phyloP scores from a whole-genome alignment of 2,888 invertebrate genomes.

The Alentia gelatinosa region DNA sequence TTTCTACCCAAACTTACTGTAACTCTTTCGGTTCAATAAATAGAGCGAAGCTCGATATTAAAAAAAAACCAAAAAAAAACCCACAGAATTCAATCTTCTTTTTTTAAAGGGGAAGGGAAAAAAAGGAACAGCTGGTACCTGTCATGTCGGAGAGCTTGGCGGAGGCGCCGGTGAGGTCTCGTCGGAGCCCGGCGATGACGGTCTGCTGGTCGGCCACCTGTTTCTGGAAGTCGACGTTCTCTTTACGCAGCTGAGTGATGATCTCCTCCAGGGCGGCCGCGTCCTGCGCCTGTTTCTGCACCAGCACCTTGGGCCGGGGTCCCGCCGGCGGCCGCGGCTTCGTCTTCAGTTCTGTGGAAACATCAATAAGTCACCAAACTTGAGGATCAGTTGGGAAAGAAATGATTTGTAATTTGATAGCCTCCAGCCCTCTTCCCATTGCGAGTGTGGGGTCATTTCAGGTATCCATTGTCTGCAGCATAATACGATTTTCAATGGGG shows the following conservation, averaged over 20 bases:
- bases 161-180: slow-evolving; percentile 78
- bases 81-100: not conserved
- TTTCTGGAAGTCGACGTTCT: slow-evolving; percentile 76
- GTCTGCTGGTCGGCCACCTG: slow-evolving; percentile 75
- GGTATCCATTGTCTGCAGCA: too few relatives aligned
- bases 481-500: too few relatives aligned
- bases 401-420: too few relatives aligned
- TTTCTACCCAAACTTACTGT: too few relatives aligned
- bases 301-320: slow-evolving; percentile 75
- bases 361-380: too few relatives aligned
- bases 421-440: too few relatives aligned
- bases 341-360: slow-evolving; percentile 64
- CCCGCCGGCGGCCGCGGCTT: slow-evolving; percentile 70
- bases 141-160: slow-evolving; percentile 79
- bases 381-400: too few relatives aligned
- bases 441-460: too few relatives aligned
- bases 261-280: slow-evolving; percentile 75
- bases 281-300: slow-evolving; percentile 76
- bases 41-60: too few relatives aligned
- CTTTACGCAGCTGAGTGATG: slow-evolving; percentile 72
- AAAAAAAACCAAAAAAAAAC: too few relatives aligned
- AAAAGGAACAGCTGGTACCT: too few relatives aligned
- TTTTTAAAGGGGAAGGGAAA: not conserved
- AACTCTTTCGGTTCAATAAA: too few relatives aligned
- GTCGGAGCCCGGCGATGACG: slow-evolving; percentile 76